phyloP scores from a whole-genome alignment of 2,113 vertebrate genomes.

The Nycticebus coucang region DNA sequence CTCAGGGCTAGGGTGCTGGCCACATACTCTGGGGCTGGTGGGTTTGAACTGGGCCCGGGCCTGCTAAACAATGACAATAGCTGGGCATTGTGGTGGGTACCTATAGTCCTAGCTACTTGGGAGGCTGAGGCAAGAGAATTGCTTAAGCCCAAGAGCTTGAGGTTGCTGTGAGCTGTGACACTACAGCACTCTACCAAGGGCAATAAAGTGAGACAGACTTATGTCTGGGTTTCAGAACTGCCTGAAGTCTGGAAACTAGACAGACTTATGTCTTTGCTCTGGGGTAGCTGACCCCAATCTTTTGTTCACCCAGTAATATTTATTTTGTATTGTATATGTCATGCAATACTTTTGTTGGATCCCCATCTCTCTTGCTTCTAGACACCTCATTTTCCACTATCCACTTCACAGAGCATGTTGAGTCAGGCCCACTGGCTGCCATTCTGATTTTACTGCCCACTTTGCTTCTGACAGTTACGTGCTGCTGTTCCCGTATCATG shows the following conservation, averaged over 20 bases:
- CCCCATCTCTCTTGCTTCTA: neutral
- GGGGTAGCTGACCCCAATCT: neutral
- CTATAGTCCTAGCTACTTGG: too few relatives aligned
- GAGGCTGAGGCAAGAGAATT: too few relatives aligned
- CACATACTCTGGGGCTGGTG: too few relatives aligned
- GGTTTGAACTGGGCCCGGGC: too few relatives aligned
- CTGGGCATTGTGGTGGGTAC: too few relatives aligned
- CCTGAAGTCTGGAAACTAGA: conserved; percentile 4
- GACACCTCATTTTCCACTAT: neutral
- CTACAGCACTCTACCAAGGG: too few relatives aligned
- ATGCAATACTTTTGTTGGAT: neutral
- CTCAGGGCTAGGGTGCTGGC: too few relatives aligned
- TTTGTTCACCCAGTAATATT: neutral
- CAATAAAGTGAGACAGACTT: too few relatives aligned
- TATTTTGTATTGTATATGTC: neutral
- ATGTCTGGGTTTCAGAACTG: neutral
- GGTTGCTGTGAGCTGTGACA: too few relatives aligned
- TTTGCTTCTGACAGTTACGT: neutral
- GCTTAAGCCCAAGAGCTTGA: too few relatives aligned
- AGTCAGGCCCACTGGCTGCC: neutral
- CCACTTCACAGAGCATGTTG: neutral
- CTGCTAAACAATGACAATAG: too few relatives aligned
- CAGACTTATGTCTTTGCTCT: neutral
- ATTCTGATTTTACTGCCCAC: neutral
- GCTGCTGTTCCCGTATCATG: neutral